Evolutionary conservation across 2,113 vertebrate genomes (phyloP).

Genomic region (Aphyosemion australe): DNA sequence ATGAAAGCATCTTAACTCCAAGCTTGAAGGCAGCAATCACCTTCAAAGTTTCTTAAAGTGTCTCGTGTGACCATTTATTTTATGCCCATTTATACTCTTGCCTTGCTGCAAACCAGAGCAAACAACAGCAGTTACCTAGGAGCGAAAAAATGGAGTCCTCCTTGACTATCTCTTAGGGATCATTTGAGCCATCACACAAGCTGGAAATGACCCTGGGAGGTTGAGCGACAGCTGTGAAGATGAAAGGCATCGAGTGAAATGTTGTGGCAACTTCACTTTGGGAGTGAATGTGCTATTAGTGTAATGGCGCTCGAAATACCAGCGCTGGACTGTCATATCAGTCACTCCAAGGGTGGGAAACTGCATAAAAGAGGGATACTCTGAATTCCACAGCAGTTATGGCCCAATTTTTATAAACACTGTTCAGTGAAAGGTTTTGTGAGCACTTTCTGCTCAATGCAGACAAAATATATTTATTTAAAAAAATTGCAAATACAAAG

Average conservation of each 20-base stretch:
- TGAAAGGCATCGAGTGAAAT: slow-evolving; percentile 53
- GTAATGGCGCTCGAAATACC: slow-evolving; percentile 52
- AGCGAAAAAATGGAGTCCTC: slow-evolving; percentile 48
- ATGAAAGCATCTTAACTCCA: slow-evolving; percentile 8
- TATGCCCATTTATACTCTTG: slow-evolving; percentile 6
- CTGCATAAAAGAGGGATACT: background rate
- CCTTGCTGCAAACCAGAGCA: slow-evolving; percentile 27
- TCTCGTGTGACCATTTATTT: background rate
- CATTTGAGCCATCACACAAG: slow-evolving; percentile 52
- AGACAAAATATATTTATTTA: background rate
- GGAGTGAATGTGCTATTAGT: slow-evolving; percentile 47
- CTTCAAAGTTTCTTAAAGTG: slow-evolving; percentile 35
- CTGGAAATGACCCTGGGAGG: slow-evolving; percentile 55
- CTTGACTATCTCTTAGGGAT: slow-evolving; percentile 38
- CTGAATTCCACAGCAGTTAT: background rate
- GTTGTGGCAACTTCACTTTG: slow-evolving; percentile 39
- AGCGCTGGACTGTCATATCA: slow-evolving; percentile 20
- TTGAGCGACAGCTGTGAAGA: slow-evolving; percentile 59
- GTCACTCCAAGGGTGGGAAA: slow-evolving; percentile 25
- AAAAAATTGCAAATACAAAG: background rate
- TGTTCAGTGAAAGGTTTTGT: background rate
- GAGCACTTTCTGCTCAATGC: background rate
- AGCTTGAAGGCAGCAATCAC: slow-evolving; percentile 38
- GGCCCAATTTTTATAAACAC: background rate
- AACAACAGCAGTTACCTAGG: slow-evolving; percentile 33